Evolutionary conservation across 2,888 invertebrate genomes (phyloP).

Genomic region (Mythimna vitellina): DNA sequence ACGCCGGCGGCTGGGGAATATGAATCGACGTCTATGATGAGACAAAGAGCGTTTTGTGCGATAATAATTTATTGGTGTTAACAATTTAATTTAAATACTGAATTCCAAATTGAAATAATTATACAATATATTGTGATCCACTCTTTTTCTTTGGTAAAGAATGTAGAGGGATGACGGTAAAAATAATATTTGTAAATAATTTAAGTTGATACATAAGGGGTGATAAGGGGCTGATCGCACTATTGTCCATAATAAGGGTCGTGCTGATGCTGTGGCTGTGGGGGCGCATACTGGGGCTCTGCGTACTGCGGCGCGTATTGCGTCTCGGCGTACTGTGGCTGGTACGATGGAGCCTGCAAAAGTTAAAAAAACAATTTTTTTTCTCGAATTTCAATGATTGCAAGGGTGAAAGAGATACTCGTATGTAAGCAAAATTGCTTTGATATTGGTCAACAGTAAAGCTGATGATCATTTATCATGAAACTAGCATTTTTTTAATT

Average conservation of each 20-base stretch:
- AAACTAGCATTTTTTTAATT: not conserved
- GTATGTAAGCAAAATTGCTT: no score
- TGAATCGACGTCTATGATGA: conserved; percentile 67
- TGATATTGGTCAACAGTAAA: no score
- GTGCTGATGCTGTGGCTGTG: conserved; percentile 71
- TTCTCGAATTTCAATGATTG: not conserved
- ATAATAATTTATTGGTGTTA: conserved; percentile 47
- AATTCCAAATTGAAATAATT: conserved; percentile 27
- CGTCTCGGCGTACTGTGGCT: conserved; percentile 56
- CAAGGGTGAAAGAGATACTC: not conserved
- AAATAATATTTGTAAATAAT: conserved; percentile 7
- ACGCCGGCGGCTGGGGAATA: conserved; percentile 68
- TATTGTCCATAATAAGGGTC: conserved; percentile 84
- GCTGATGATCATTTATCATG: no score
- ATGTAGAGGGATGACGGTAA: conserved; percentile 48
- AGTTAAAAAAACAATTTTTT: not conserved
- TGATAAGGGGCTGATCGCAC: conserved; percentile 29
- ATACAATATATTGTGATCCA: conserved; percentile 39
- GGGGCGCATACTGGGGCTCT: conserved; percentile 50
- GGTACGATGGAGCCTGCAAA: conserved; percentile 49
- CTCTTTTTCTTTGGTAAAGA: conserved; percentile 61
- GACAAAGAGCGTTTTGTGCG: conserved; percentile 68
- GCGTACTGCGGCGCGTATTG: conserved; percentile 55
- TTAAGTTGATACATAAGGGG: not conserved
- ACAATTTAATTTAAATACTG: conserved; percentile 22